phyloP scores from a whole-genome alignment of 2,888 invertebrate genomes.

The Saturnia pavonia region DNA sequence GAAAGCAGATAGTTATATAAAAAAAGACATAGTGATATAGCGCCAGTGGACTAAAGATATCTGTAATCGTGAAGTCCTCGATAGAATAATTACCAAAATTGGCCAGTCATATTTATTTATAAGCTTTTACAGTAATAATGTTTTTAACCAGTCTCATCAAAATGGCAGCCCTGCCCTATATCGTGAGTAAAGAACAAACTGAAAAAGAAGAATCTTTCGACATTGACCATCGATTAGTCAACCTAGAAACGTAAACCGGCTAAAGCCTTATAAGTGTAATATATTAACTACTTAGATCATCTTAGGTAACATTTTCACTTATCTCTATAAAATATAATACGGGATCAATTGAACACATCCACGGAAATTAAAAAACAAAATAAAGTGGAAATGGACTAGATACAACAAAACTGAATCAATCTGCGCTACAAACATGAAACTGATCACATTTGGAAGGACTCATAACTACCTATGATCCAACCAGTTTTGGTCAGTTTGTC shows the following conservation, averaged over 20 bases:
- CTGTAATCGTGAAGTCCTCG: too few relatives aligned
- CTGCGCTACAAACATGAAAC: neutral
- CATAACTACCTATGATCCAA: constrained; percentile 31
- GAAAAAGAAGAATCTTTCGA: neutral
- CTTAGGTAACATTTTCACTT: constrained; percentile 13
- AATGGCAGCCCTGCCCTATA: neutral
- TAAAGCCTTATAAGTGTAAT: neutral
- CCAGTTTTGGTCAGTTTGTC: constrained; percentile 25
- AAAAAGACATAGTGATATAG: too few relatives aligned
- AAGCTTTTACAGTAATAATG: neutral
- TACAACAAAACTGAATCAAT: constrained; percentile 22
- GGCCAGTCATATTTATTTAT: neutral
- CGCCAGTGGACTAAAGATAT: too few relatives aligned
- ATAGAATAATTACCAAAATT: neutral
- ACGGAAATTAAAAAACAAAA: neutral
- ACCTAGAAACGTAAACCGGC: neutral
- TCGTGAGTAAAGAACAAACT: neutral
- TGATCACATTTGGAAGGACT: constrained; percentile 25
- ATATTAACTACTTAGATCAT: neutral
- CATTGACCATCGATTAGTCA: neutral
- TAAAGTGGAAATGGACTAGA: constrained; percentile 31
- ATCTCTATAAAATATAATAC: neutral
- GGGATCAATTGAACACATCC: neutral
- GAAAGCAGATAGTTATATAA: too few relatives aligned
- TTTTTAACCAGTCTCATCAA: neutral